Conservation (phyloP, 2,797 vertebrate genomes). For the Peromyscus aztecus region DNA sequence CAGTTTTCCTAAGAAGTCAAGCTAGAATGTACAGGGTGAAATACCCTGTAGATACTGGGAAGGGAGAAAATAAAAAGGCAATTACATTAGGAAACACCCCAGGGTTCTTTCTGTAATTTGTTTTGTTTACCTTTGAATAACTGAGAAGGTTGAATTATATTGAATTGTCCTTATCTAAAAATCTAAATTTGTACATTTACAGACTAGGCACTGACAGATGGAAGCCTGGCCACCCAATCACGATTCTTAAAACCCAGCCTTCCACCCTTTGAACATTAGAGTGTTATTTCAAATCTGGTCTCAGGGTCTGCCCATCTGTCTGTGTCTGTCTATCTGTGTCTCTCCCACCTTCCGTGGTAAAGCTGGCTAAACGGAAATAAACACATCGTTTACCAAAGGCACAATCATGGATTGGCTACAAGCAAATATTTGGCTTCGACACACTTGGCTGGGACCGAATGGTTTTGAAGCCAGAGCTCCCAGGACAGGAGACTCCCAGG, state of each 20-base stretch:
- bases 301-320: not conserved
- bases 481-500: not conserved
- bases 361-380: slow-evolving; percentile 56
- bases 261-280: not conserved
- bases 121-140: not conserved
- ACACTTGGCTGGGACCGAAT: slow-evolving; percentile 3
- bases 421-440: slow-evolving; percentile 53
- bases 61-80: slow-evolving; percentile 50
- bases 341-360: not conserved
- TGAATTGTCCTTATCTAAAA: slow-evolving; percentile 63
- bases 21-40: slow-evolving; percentile 60
- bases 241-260: slow-evolving; percentile 64
- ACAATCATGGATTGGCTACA: not conserved
- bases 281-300: slow-evolving; percentile 46
- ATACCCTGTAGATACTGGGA: not conserved
- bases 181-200: slow-evolving; percentile 59
- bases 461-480: not conserved
- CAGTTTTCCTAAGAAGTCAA: slow-evolving; percentile 75
- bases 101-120: slow-evolving; percentile 13
- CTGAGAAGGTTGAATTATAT: slow-evolving; percentile 33
- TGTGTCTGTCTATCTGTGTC: not conserved
- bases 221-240: not conserved
- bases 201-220: not conserved
- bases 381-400: not conserved
- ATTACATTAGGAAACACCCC: slow-evolving; percentile 61